These are phyloP conservation scores for Leuctra nigra DNA, from an alignment of 2,888 invertebrate species.

Conservation along the genomic window DNA sequence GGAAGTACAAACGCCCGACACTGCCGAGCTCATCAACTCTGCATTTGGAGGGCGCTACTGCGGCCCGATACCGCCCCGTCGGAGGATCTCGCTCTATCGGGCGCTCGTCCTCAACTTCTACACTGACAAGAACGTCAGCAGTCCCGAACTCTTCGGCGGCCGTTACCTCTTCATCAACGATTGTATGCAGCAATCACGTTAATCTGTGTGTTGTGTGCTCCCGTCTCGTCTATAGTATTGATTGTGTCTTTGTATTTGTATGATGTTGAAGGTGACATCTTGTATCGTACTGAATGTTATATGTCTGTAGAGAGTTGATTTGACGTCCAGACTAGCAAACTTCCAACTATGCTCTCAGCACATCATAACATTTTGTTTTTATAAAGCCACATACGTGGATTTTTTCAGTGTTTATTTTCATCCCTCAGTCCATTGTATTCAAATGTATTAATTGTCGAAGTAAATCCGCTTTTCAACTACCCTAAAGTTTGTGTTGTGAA, in stretches of 20 bases:
- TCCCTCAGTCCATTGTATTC: too few species aligned
- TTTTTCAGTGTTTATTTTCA: too few species aligned
- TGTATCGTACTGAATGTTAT: too few species aligned
- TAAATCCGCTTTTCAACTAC: too few species aligned
- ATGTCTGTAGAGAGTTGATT: too few species aligned
- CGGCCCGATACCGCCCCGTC: slow-evolving; percentile 84
- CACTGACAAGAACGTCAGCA: slow-evolving; percentile 81
- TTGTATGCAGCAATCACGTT: slow-evolving; percentile 55
- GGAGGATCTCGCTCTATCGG: slow-evolving; percentile 85
- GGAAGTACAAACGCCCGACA: slow-evolving; percentile 70
- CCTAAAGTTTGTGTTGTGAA: too few species aligned
- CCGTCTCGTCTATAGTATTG: neutral
- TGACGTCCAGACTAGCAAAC: too few species aligned
- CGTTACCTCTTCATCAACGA: slow-evolving; percentile 89
- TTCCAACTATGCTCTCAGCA: too few species aligned
- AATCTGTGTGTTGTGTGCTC: neutral
- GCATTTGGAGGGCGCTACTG: slow-evolving; percentile 95
- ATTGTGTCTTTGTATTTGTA: neutral
- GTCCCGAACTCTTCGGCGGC: slow-evolving; percentile 78
- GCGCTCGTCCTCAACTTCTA: slow-evolving; percentile 91
- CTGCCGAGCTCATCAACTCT: slow-evolving; percentile 86
- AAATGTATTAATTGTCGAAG: too few species aligned
- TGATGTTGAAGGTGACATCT: neutral
- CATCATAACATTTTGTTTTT: too few species aligned
- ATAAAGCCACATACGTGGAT: too few species aligned